A percentile compares a stretch with the other conserved stretches of the same genome.
Conservation (phyloP, 2,888 invertebrate species). For the Lagria hirta region DNA sequence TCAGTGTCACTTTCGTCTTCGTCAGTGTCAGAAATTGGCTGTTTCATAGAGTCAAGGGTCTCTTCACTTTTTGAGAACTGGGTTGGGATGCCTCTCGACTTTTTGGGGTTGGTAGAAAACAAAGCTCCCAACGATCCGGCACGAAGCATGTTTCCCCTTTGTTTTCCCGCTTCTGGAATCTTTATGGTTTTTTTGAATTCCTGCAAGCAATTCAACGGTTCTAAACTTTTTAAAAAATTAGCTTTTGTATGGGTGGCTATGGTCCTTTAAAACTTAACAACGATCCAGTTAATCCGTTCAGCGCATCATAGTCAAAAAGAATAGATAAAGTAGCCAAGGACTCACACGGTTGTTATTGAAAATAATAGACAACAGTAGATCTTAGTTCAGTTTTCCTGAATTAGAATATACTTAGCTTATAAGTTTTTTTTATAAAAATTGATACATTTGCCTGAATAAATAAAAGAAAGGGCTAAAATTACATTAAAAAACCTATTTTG, state of each 20-base stretch:
- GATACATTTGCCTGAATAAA: too few relatives aligned
- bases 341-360: too few relatives aligned
- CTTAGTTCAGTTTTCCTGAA: too few relatives aligned
- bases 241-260: too few relatives aligned
- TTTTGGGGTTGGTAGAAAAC: slow-evolving; percentile 40
- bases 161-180: slow-evolving; percentile 51
- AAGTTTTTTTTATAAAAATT: too few relatives aligned
- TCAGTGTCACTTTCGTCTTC: slow-evolving; percentile 29
- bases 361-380: too few relatives aligned
- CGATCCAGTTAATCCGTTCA: slow-evolving; percentile 1
- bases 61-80: slow-evolving; percentile 43
- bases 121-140: slow-evolving; percentile 46
- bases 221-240: background rate
- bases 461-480: too few relatives aligned
- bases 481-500: too few relatives aligned
- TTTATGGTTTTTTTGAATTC: slow-evolving; percentile 66
- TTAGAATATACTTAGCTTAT: too few relatives aligned
- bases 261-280: too few relatives aligned
- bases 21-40: slow-evolving; percentile 31
- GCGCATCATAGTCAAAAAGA: background rate
- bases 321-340: background rate
- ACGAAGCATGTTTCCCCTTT: slow-evolving; percentile 7
- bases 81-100: slow-evolving; percentile 30
- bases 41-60: slow-evolving; percentile 45
- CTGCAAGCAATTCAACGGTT: too few relatives aligned